Conservation (phyloP, 2,797 vertebrate genomes). For the Syncerus caffer region DNA sequence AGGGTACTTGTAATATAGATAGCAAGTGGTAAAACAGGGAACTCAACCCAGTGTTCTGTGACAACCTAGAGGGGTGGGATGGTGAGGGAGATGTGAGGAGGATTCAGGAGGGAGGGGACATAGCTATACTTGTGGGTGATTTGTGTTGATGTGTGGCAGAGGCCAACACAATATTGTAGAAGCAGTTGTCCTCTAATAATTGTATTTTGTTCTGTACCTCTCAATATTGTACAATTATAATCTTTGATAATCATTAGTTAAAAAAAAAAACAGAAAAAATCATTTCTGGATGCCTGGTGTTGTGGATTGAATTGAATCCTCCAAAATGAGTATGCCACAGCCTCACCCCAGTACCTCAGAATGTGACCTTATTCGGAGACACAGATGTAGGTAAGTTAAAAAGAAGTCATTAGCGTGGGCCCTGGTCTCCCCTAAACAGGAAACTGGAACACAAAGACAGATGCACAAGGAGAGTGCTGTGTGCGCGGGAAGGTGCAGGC, state of each 20-base stretch:
- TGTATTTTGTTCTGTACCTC: neutral
- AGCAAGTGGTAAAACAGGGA: neutral
- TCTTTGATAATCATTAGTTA: neutral
- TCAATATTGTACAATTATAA: neutral
- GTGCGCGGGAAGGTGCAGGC: neutral
- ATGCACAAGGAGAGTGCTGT: neutral
- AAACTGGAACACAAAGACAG: neutral
- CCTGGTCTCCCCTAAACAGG: neutral
- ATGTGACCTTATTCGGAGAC: neutral
- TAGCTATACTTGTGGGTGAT: neutral
- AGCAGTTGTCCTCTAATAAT: neutral
- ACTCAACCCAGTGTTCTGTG: neutral
- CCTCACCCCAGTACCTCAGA: neutral
- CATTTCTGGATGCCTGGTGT: neutral
- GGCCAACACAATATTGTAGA: neutral
- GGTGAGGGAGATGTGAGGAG: neutral
- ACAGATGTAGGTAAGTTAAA: neutral
- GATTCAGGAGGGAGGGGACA: neutral
- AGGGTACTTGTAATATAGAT: neutral
- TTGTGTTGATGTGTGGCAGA: neutral
- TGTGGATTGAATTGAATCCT: too few relatives aligned
- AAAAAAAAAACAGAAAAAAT: neutral
- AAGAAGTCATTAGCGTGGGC: fast-evolving
- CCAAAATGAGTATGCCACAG: fast-evolving
- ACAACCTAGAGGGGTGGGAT: neutral